Base-by-base conservation (phyloP, 2,113 vertebrate genomes). In the Phyllopteryx taeniolatus region DNA sequence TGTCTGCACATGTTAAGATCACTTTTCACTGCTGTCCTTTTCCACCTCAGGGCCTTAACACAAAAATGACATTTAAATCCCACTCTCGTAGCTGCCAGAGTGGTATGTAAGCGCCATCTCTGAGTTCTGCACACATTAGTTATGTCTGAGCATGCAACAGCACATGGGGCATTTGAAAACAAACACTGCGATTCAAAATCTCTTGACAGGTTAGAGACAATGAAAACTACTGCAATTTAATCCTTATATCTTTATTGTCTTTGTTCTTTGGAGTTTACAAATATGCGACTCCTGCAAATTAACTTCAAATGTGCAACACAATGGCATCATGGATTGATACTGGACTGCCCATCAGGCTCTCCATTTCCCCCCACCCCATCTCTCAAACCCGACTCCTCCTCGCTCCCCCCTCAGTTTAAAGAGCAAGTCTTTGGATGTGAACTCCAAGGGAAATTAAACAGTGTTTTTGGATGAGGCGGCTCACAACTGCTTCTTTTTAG, bases 251-350 rank as follows among this genome's bases (percentile, higher is more conserved):
- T 90, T 90, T 91, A 91, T 90, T 89, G 79, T 90, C 85, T 88
- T 91, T 90, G 73, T 89, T 90, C 79, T 91, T 77, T 89, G 90
- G 86, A 87, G 87, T 90, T 91, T 90, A 91, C 90, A 91, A 91
- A 91, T 86, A 89, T 85, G 87, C 88, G 88, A 89, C 79, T 91
- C 90, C 83, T 90, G 86, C 85, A 89, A 86, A 88, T 87, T 82
- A 82, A 89, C 87, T 89, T 86, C 67, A 86, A 88, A 87, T 90
- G 90, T 90, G 90, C 89, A 91, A 91, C 89, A 91, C 89, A 86
- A 91, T 89, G 88, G 87, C 82, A 84, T 90, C 74, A 87, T 88
- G 85, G 89, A 85, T 84, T 78, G 90, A 84, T 85, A 46, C 67
- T 81, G n/a, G 44, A 31, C 44, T n/a, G 66, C 76, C 47, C 1